These are phyloP conservation scores for Notoglanidium macrostoma DNA, from an alignment of 2,797 vertebrate genomes.

Conservation along the genomic window DNA sequence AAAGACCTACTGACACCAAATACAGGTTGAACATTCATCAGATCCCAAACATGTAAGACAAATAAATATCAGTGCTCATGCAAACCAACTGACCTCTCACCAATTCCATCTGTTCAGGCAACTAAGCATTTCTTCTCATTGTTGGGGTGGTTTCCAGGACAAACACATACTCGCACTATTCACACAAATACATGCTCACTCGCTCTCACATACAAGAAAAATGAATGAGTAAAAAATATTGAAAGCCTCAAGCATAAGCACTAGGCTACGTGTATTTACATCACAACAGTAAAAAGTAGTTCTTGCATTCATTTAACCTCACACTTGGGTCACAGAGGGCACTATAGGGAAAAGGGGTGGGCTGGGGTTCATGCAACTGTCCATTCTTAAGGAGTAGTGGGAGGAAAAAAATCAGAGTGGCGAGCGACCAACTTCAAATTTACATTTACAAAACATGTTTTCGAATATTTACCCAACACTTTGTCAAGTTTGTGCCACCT, in stretches of 20 bases:
- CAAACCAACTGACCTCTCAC: constrained; percentile 71
- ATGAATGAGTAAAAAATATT: constrained; percentile 67
- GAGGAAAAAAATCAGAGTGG: constrained; percentile 38
- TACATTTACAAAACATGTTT: constrained; percentile 78
- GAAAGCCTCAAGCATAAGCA: constrained; percentile 78
- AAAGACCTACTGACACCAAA: constrained; percentile 63
- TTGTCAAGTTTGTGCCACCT: constrained; percentile 74
- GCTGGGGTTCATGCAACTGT: constrained; percentile 74
- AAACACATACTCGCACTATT: constrained; percentile 58
- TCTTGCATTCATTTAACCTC: constrained; percentile 81
- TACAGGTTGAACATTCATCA: constrained; percentile 64
- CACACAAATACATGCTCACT: constrained; percentile 59
- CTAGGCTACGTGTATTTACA: constrained; percentile 80
- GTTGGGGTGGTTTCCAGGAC: constrained; percentile 48
- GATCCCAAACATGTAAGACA: constrained; percentile 64
- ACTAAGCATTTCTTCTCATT: constrained; percentile 65
- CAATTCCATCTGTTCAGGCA: constrained; percentile 66
- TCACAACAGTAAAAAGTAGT: constrained; percentile 84
- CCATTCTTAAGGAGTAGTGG: constrained; percentile 66
- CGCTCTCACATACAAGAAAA: constrained; percentile 44
- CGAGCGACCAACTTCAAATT: constrained; percentile 69
- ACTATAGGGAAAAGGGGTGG: constrained; percentile 40
- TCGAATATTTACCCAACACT: constrained; percentile 74
- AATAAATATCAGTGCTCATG: constrained; percentile 76
- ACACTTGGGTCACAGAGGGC: constrained; percentile 69